Percentiles rank a stretch among this genome's conserved stretches.
Conservation (phyloP, 2,888 invertebrate genomes). For the Anarsia innoxiella region DNA sequence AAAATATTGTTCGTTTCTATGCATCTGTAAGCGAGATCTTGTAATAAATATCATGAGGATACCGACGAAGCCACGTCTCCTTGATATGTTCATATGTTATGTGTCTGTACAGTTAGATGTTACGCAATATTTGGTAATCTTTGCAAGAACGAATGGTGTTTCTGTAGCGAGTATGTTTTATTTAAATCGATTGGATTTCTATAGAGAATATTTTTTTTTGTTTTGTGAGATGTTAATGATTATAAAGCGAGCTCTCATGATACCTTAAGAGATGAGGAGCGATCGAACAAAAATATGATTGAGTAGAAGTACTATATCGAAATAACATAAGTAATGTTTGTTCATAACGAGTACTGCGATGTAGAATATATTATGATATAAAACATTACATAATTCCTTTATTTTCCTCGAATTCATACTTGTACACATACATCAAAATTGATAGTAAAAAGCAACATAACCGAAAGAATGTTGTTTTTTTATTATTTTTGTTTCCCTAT, state of each 20-base stretch:
- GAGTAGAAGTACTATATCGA: slow-evolving; percentile 68
- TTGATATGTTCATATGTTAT: slow-evolving; percentile 49
- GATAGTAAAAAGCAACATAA: slow-evolving; percentile 75
- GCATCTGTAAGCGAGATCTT: slow-evolving; percentile 60
- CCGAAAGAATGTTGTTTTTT: slow-evolving; percentile 65
- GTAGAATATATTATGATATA: slow-evolving; percentile 68
- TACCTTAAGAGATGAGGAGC: slow-evolving; percentile 51
- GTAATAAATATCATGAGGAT: slow-evolving; percentile 57
- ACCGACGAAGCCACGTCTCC: slow-evolving; percentile 48
- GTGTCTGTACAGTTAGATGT: slow-evolving; percentile 68
- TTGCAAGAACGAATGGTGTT: slow-evolving; percentile 60
- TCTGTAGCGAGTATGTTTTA: slow-evolving; percentile 67
- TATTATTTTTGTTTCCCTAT: slow-evolving; percentile 35
- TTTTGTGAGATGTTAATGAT: slow-evolving; percentile 50
- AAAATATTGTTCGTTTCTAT: slow-evolving; percentile 59
- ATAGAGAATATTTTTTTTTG: slow-evolving; percentile 60
- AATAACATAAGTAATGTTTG: slow-evolving; percentile 71
- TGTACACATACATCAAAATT: slow-evolving; percentile 75
- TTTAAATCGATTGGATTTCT: slow-evolving; percentile 69
- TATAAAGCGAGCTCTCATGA: slow-evolving; percentile 50
- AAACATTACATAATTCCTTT: slow-evolving; percentile 71
- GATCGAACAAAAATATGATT: slow-evolving; percentile 66
- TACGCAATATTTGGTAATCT: slow-evolving; percentile 59
- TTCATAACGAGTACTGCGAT: slow-evolving; percentile 70
- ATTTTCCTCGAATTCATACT: slow-evolving; percentile 73